Base-by-base conservation (phyloP, 1,140 invertebrate species). In the Lasaia peninsularis region DNA sequence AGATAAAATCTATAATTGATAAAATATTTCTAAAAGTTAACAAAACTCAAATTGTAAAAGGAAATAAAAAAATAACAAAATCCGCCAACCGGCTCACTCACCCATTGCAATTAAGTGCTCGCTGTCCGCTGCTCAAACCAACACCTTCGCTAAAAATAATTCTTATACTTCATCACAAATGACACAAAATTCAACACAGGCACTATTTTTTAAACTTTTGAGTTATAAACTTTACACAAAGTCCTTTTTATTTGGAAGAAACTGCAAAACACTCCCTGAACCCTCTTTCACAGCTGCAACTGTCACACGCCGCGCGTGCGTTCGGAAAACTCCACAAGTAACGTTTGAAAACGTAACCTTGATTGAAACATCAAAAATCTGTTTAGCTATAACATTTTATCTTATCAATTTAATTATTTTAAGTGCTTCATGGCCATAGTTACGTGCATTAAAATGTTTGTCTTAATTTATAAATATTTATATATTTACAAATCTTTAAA, bases 271-370 rank as follows among this genome's bases (percentile, higher is more conserved):
- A 63, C 61, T 71, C 58, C 62, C n/a, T n/a, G n/a, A n/a, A n/a
- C n/a, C n/a, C 55, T 53, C 37, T 52, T 44, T 51, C 50, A 37
- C 35, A 31, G 16, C 40, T 56, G 64, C 66, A 77, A 64, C 72
- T 75, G 74, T 77, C 78, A 72, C 56, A 66, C 18, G 65, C 61
- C 73, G 69, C 74, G 70, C 70, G 73, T 78, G 67, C 80, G 80
- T 80, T 82, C 75, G 54, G 71, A 79, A 72, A 60, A 65, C 58
- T 44, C 52, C 50, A n/a, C 28, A 53, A 37, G 37, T 58, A 53
- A 37, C 49, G 51, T 60, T 62, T 50, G 58, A 70, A 67, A 67
- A 61, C 69, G 64, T 73, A 71, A 58, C 56, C 34, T 58, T 58
- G 24, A 44, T 60, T 56, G 24, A 28, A 28, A 28, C 24, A 28